Conservation (phyloP, 1,140 invertebrate species). For the Drosophila lacertosa region DNA sequence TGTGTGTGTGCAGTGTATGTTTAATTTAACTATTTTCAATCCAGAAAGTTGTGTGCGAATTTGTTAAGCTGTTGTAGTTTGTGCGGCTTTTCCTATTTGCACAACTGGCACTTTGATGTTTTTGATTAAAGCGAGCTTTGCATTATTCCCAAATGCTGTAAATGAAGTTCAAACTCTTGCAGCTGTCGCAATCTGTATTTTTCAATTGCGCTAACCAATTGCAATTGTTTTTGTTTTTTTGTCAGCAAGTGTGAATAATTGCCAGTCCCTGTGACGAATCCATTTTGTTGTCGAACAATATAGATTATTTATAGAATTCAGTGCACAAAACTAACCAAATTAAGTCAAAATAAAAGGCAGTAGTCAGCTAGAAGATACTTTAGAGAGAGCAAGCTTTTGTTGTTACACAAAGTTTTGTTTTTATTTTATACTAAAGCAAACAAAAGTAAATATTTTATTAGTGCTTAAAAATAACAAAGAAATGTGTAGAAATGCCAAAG, state of each 20-base stretch:
- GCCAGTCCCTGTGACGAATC: no score
- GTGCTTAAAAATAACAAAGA: no score
- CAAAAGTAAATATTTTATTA: no score
- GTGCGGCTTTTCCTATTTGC: conserved; percentile 45
- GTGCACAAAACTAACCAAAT: no score
- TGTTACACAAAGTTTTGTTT: no score
- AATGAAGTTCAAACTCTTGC: conserved; percentile 5
- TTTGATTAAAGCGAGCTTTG: conserved; percentile 57
- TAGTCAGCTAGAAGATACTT: no score
- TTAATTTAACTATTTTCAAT: conserved; percentile 37
- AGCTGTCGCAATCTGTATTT: conserved; percentile 34
- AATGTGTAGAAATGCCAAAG: no score
- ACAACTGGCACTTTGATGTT: conserved; percentile 52
- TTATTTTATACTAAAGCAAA: no score
- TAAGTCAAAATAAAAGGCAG: no score
- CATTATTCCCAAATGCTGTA: not conserved
- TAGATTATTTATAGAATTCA: no score
- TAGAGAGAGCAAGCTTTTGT: no score
- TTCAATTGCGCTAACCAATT: conserved; percentile 14
- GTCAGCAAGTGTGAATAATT: no score
- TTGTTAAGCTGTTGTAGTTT: conserved; percentile 41
- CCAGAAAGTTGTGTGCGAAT: conserved; percentile 16
- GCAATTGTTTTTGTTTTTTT: conserved; percentile 14
- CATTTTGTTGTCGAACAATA: not conserved
- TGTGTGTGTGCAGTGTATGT: conserved; percentile 23